Evolutionary conservation across 2,113 vertebrate genomes (phyloP).

Genomic region (Dasyprocta punctata): DNA sequence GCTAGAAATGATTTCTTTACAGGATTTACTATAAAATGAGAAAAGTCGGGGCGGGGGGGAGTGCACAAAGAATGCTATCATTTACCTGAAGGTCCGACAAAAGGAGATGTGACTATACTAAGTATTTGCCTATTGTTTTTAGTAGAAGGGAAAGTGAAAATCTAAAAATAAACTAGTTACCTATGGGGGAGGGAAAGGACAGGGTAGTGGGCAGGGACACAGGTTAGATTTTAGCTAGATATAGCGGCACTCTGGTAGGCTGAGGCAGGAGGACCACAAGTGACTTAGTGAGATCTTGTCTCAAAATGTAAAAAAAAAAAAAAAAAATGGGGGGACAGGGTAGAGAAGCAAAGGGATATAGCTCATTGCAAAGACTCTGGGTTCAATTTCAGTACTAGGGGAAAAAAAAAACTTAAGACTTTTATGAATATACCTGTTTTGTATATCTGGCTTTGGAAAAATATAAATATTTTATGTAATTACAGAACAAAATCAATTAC

Average conservation of each 20-base stretch:
- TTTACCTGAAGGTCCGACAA: not conserved
- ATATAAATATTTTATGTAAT: not conserved
- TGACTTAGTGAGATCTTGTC: not conserved
- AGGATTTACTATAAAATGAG: not conserved
- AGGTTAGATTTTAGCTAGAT: not conserved
- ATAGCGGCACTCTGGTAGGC: not conserved
- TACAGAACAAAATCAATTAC: conserved; percentile 27
- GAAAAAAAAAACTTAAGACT: not conserved
- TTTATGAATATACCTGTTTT: conserved; percentile 17
- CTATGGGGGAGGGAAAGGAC: not conserved
- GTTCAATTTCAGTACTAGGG: not conserved
- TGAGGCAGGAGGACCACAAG: not conserved
- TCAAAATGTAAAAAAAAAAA: not conserved
- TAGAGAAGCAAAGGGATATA: not conserved
- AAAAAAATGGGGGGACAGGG: not conserved
- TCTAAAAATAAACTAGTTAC: not conserved
- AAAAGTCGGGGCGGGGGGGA: conserved; percentile 3
- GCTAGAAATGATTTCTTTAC: not conserved
- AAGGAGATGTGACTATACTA: not conserved
- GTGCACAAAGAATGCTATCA: not conserved
- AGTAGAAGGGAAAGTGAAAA: conserved; percentile 9
- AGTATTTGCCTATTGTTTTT: not conserved
- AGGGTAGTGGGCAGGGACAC: not conserved
- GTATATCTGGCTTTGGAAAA: conserved; percentile 30
- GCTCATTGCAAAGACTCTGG: not conserved